Percentiles rank a stretch among this genome's conserved stretches.
Evolutionary conservation across 23 tunicate genomes (phyloP).

Genomic region (Corella eumyota): DNA sequence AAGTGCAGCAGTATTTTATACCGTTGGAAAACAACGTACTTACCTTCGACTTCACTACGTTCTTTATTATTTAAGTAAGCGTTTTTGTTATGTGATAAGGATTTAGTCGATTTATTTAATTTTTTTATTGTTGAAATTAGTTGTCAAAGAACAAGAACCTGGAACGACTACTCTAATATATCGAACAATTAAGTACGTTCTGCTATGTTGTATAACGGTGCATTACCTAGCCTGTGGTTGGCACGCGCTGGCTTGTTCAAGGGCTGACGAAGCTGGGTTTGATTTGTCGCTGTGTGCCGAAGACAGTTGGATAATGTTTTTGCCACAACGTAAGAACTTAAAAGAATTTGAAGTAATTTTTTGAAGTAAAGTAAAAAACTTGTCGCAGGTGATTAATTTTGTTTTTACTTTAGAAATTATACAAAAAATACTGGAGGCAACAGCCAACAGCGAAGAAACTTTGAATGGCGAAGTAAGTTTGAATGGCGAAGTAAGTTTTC

Average conservation of each 20-base stretch:
- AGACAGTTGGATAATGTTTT: slow-evolving; percentile 61
- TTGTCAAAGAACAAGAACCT: slow-evolving; percentile 53
- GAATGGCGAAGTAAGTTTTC: slow-evolving; percentile 40
- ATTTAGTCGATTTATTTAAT: too few relatives aligned
- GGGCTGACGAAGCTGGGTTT: slow-evolving; percentile 34
- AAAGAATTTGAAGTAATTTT: neutral
- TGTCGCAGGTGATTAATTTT: neutral
- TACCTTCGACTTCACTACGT: slow-evolving; percentile 73
- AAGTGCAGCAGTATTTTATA: slow-evolving; percentile 15
- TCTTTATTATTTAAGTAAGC: slow-evolving; percentile 68
- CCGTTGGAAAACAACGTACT: slow-evolving; percentile 35
- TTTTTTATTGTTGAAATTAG: too few relatives aligned
- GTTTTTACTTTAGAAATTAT: slow-evolving; percentile 8
- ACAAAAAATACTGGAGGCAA: slow-evolving; percentile 5
- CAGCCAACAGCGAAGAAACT: slow-evolving; percentile 8
- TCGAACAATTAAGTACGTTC: slow-evolving; percentile 48
- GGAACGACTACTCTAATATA: slow-evolving; percentile 67
- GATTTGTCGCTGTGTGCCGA: slow-evolving; percentile 32
- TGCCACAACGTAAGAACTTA: slow-evolving; percentile 55
- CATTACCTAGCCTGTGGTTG: slow-evolving; percentile 82
- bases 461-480: slow-evolving; percentile 1
- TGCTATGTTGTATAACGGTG: slow-evolving; percentile 29
- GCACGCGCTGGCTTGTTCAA: slow-evolving; percentile 60
- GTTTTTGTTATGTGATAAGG: too few relatives aligned
- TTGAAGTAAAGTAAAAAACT: neutral